Conservation (phyloP, 2,113 vertebrate genomes). For the Bos javanicus region DNA sequence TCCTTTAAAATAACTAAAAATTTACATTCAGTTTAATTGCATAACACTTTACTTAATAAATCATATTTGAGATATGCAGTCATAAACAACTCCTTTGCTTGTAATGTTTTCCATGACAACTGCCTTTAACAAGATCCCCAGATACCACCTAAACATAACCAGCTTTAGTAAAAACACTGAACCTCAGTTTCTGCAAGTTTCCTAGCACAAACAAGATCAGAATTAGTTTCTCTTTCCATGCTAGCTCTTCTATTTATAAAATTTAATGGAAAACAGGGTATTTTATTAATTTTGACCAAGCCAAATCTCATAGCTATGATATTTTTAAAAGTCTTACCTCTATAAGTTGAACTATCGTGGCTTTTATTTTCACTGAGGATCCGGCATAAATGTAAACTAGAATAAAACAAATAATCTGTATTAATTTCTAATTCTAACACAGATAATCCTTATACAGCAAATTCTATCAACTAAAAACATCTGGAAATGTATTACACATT, state of each 20-base stretch:
- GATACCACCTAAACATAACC: conserved; percentile 36
- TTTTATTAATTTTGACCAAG: conserved; percentile 23
- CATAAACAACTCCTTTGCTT: conserved; percentile 56
- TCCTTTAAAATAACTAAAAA: conserved; percentile 10
- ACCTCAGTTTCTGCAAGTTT: conserved; percentile 43
- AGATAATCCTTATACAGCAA: neutral
- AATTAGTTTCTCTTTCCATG: conserved; percentile 15
- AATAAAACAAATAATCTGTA: conserved; percentile 63
- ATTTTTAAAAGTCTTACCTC: conserved; percentile 85
- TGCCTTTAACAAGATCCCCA: conserved; percentile 61
- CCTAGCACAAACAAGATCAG: conserved; percentile 27
- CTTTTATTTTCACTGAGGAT: conserved; percentile 89
- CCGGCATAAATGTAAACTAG: conserved; percentile 94
- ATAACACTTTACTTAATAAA: conserved; percentile 52
- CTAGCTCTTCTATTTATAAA: conserved; percentile 33
- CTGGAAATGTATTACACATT: neutral
- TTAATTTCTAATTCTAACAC: conserved; percentile 41
- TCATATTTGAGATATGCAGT: conserved; percentile 7
- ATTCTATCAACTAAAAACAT: conserved; percentile 32
- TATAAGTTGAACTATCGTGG: conserved; percentile 86
- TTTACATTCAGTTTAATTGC: conserved; percentile 32
- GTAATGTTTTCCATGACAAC: conserved; percentile 48
- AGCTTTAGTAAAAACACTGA: conserved; percentile 61
- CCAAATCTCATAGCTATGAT: conserved; percentile 32
- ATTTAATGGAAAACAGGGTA: neutral